Conservation (phyloP, 2,888 invertebrate species). For the Zelleria hepariella region DNA sequence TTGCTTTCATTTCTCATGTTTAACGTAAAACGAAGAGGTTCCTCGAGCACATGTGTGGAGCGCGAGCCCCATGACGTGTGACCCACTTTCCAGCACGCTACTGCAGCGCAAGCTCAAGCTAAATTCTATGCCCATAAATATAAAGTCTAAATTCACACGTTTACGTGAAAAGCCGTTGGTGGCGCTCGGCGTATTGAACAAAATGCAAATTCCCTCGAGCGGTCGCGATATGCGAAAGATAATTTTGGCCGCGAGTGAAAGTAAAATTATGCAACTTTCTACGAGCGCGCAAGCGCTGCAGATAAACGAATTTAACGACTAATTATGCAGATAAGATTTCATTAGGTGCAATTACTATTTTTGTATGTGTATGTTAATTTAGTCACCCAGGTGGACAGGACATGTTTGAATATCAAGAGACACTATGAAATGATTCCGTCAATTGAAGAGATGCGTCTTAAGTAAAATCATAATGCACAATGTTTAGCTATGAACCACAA, state of each 20-base stretch:
- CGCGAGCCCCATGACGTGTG: conserved; percentile 62
- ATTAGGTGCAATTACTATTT: conserved; percentile 3
- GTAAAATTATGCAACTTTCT: conserved; percentile 70
- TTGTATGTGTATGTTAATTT: not conserved
- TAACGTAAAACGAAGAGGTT: conserved; percentile 31
- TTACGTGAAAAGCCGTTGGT: not conserved
- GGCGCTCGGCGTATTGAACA: conserved; percentile 14
- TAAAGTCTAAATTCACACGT: conserved; percentile 35
- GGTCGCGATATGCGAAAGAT: conserved; percentile 48
- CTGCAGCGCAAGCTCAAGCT: conserved; percentile 25
- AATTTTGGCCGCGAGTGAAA: conserved; percentile 58
- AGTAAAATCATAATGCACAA: not conserved
- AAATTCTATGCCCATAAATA: conserved; percentile 28
- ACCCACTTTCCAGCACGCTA: conserved; percentile 59
- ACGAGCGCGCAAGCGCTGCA: conserved; percentile 24
- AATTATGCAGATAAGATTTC: conserved; percentile 13
- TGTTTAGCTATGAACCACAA: not conserved
- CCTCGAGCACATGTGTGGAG: conserved; percentile 38
- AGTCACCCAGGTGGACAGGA: not conserved
- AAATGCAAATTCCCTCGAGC: conserved; percentile 54
- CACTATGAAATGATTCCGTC: not conserved
- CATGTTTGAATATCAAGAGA: conserved; percentile 1
- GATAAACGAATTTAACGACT: conserved; percentile 21
- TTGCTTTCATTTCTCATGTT: conserved; percentile 28
- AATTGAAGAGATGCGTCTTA: not conserved